A percentile compares a stretch with the other conserved stretches of the same genome.
Evolutionary conservation across 2,113 vertebrate genomes (phyloP).

Genomic region (Corythoichthys haematopterus): DNA sequence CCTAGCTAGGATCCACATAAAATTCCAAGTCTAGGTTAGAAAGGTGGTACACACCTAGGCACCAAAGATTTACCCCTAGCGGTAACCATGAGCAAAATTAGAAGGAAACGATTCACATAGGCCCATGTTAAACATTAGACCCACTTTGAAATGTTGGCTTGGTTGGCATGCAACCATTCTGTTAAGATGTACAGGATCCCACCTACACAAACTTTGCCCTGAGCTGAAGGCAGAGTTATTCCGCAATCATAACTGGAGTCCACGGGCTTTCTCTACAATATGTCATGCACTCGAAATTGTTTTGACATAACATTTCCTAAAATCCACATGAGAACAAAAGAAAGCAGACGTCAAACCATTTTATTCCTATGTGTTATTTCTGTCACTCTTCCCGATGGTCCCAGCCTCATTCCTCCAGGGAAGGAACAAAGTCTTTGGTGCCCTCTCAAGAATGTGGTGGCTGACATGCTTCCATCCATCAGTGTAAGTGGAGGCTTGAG

Average conservation of each 20-base stretch:
- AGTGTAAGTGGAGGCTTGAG: slow-evolving; percentile 56
- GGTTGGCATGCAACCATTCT: background rate
- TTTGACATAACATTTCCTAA: slow-evolving; percentile 18
- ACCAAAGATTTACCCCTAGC: no score
- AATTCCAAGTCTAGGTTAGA: no score
- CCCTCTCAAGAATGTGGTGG: slow-evolving; percentile 31
- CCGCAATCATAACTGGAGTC: background rate
- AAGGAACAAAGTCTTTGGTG: slow-evolving; percentile 21
- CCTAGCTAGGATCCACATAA: no score
- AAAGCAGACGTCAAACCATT: slow-evolving; percentile 25
- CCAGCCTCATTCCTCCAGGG: slow-evolving; percentile 8
- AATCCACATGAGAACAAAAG: slow-evolving; percentile 33
- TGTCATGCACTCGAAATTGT: background rate
- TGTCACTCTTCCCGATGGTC: slow-evolving; percentile 24
- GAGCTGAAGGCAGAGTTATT: background rate
- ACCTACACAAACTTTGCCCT: background rate
- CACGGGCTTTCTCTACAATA: background rate
- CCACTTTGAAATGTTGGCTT: background rate
- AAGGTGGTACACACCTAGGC: no score
- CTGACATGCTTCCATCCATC: slow-evolving; percentile 56
- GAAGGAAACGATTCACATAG: no score
- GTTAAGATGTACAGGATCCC: background rate
- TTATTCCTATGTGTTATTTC: slow-evolving; percentile 21
- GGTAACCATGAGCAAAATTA: no score
- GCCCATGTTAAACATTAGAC: no score